These are phyloP conservation scores for Cancer borealis DNA, from an alignment of 2,888 invertebrate genomes.

Conservation along the genomic window DNA sequence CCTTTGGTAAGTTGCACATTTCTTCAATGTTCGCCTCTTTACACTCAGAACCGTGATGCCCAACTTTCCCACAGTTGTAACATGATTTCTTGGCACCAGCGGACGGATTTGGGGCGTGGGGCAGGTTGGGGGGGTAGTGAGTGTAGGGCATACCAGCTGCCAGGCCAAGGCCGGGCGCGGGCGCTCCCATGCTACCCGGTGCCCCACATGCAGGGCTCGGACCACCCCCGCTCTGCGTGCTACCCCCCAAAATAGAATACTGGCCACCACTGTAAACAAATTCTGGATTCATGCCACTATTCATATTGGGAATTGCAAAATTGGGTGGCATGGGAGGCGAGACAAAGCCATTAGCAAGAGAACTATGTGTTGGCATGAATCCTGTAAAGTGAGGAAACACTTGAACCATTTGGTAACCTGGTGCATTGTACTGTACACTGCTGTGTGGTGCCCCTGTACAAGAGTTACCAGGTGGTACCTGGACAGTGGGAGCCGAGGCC, in stretches of 20 bases:
- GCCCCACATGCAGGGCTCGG: constrained; percentile 61
- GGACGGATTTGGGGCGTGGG: constrained; percentile 79
- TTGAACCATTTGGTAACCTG: constrained; percentile 67
- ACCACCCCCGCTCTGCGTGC: constrained; percentile 64
- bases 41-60: constrained; percentile 92
- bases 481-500: constrained; percentile 65
- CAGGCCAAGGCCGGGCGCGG: constrained; percentile 69
- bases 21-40: constrained; percentile 95
- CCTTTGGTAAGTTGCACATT: constrained; percentile 83
- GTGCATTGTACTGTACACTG: constrained; percentile 70
- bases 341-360: constrained; percentile 75
- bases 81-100: constrained; percentile 83
- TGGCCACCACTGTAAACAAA: constrained; percentile 67
- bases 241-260: constrained; percentile 66
- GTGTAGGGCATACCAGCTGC: constrained; percentile 78
- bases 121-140: constrained; percentile 78
- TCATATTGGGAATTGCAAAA: constrained; percentile 68
- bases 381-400: constrained; percentile 69
- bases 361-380: constrained; percentile 68
- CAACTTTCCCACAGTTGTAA: constrained; percentile 94
- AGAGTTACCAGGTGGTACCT: constrained; percentile 62
- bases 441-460: constrained; percentile 66
- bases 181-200: constrained; percentile 61
- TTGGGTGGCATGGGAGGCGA: constrained; percentile 68
- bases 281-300: constrained; percentile 69